Percentiles rank a stretch among this genome's conserved stretches.
Conservation (phyloP, 2,113 vertebrate genomes). For the Hypocryptadius cinnamomeus region DNA sequence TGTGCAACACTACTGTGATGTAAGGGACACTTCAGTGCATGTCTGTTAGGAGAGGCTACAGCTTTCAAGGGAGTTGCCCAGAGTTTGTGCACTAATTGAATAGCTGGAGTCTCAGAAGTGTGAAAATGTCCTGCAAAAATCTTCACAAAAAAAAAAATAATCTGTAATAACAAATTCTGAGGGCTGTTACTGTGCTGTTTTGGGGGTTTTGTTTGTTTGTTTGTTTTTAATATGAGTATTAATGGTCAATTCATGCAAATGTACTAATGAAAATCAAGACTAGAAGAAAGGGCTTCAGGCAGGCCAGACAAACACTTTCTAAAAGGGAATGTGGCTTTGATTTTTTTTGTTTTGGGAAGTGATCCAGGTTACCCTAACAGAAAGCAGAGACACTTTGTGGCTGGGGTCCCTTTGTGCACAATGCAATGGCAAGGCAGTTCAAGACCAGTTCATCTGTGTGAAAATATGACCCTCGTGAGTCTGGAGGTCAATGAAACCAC, state of each 20-base stretch:
- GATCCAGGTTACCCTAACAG: constrained; percentile 13
- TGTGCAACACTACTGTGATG: background rate
- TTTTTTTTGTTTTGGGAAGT: background rate
- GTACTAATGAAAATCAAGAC: background rate
- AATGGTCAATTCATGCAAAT: background rate
- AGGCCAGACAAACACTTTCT: background rate
- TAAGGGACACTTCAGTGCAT: background rate
- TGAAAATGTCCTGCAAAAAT: background rate
- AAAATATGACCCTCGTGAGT: constrained; percentile 54
- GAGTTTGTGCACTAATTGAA: background rate
- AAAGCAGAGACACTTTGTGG: constrained; percentile 29
- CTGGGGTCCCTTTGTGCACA: constrained; percentile 7
- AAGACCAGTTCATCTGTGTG: constrained; percentile 61
- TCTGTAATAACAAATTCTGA: background rate
- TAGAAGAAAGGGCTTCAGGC: background rate
- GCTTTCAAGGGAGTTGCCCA: background rate
- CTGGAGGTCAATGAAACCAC: constrained; percentile 50
- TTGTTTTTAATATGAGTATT: background rate
- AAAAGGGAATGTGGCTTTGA: background rate
- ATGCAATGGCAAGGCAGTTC: constrained; percentile 42
- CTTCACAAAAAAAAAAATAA: background rate
- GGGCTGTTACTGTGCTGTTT: background rate
- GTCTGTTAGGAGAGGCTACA: background rate
- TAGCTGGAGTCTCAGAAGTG: background rate
- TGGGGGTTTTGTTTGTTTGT: background rate